Conservation (phyloP, 2,113 vertebrate species). For the Anser cygnoides region DNA sequence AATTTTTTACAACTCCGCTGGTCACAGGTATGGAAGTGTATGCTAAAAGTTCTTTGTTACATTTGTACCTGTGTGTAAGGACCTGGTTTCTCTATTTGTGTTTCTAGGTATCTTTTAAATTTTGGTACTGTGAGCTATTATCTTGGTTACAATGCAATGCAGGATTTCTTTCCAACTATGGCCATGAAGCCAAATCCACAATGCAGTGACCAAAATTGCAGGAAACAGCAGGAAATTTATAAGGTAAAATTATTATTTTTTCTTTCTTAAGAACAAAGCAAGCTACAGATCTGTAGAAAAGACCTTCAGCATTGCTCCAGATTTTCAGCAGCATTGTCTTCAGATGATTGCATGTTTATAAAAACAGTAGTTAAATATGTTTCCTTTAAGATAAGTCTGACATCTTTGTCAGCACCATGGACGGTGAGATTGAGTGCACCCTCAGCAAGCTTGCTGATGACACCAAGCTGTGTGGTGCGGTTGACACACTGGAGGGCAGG, state of each 20-base stretch:
- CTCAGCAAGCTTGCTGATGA: too few relatives aligned
- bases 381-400: not conserved
- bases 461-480: too few relatives aligned
- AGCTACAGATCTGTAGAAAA: not conserved
- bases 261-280: not conserved
- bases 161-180: slow-evolving; percentile 97
- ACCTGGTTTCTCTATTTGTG: not conserved
- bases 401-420: too few relatives aligned
- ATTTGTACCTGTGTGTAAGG: not conserved
- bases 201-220: slow-evolving; percentile 88
- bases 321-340: not conserved
- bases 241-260: slow-evolving; percentile 75
- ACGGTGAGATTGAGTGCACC: too few relatives aligned
- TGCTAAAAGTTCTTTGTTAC: not conserved
- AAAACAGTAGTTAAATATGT: not conserved
- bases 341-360: not conserved
- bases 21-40: not conserved
- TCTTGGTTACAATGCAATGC: slow-evolving; percentile 97
- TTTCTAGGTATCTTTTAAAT: slow-evolving; percentile 87
- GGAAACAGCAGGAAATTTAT: slow-evolving; percentile 87
- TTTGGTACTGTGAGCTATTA: slow-evolving; percentile 96
- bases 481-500: too few relatives aligned
- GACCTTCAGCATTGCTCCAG: fast-evolving
- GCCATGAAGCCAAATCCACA: slow-evolving; percentile 94
- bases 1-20: not conserved